These are phyloP conservation scores for Polypterus senegalus DNA, from an alignment of 2,113 vertebrate species.

Conservation along the genomic window DNA sequence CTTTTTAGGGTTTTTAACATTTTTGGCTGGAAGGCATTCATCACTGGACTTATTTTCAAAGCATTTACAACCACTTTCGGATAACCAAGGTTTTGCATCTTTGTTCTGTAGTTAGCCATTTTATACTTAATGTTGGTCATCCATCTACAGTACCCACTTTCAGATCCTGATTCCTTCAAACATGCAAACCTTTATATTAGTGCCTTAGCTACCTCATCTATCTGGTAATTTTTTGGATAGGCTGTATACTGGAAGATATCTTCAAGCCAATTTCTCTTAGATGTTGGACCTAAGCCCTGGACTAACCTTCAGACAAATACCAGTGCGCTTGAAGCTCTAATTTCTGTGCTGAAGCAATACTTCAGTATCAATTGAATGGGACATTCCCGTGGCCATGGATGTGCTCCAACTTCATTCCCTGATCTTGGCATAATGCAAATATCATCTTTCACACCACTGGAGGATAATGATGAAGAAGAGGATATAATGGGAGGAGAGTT, in stretches of 20 bases:
- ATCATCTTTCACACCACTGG: not conserved
- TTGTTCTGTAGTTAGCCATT: slow-evolving; percentile 12
- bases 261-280: not conserved
- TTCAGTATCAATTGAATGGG: slow-evolving; percentile 12
- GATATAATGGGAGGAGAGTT: not conserved
- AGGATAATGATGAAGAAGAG: slow-evolving; percentile 4
- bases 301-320: slow-evolving; percentile 1
- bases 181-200: slow-evolving; percentile 4
- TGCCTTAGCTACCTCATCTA: not conserved
- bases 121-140: slow-evolving; percentile 4
- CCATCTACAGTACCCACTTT: not conserved
- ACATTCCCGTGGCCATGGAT: slow-evolving; percentile 11
- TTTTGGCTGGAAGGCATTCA: slow-evolving; percentile 10
- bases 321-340: slow-evolving; percentile 3
- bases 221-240: slow-evolving; percentile 6
- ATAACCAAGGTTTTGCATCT: slow-evolving; percentile 7
- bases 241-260: slow-evolving; percentile 6
- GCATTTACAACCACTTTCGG: slow-evolving; percentile 1
- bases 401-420: slow-evolving; percentile 14
- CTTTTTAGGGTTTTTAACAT: slow-evolving; percentile 16
- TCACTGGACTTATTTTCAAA: slow-evolving; percentile 10
- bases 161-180: slow-evolving; percentile 1
- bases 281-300: slow-evolving; percentile 4
- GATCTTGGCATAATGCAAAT: slow-evolving; percentile 10
- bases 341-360: slow-evolving; percentile 13